phyloP scores from a whole-genome alignment of 2,797 vertebrate species.

The Vespertilio murinus region DNA sequence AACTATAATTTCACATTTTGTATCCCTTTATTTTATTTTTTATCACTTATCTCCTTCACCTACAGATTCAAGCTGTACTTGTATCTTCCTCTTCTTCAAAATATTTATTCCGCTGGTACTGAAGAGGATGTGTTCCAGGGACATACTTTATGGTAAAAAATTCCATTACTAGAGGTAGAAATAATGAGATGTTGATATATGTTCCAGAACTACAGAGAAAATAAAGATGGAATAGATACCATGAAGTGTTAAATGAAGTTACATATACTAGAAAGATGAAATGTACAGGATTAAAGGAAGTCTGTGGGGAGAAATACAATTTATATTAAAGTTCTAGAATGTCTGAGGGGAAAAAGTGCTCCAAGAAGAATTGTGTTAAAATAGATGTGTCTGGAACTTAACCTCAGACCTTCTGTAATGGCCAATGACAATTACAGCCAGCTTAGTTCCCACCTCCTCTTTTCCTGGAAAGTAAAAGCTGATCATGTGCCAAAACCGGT shows the following conservation, averaged over 20 bases:
- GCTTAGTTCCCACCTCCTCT: not conserved
- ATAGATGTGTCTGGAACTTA: not conserved
- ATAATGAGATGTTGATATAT: constrained; percentile 35
- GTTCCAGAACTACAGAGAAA: constrained; percentile 47
- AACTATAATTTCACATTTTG: not conserved
- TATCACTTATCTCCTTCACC: constrained; percentile 34
- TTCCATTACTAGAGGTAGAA: constrained; percentile 53
- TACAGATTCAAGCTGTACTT: constrained; percentile 53
- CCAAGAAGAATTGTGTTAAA: not conserved
- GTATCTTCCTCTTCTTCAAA: constrained; percentile 59
- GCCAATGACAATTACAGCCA: not conserved
- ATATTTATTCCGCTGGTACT: constrained; percentile 41
- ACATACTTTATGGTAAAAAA: constrained; percentile 62
- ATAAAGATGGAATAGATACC: not conserved
- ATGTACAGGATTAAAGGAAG: constrained; percentile 2
- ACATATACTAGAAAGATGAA: not conserved
- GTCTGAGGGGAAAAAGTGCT: not conserved
- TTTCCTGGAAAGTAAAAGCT: not conserved
- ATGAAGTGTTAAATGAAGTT: not conserved
- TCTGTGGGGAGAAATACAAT: not conserved
- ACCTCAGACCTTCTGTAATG: not conserved
- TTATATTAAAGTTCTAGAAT: constrained; percentile 28
- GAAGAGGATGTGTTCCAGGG: constrained; percentile 53
- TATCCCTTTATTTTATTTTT: not conserved
- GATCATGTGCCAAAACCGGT: too few relatives aligned